phyloP scores from a whole-genome alignment of 2,797 vertebrate genomes.

The Agapornis canus region DNA sequence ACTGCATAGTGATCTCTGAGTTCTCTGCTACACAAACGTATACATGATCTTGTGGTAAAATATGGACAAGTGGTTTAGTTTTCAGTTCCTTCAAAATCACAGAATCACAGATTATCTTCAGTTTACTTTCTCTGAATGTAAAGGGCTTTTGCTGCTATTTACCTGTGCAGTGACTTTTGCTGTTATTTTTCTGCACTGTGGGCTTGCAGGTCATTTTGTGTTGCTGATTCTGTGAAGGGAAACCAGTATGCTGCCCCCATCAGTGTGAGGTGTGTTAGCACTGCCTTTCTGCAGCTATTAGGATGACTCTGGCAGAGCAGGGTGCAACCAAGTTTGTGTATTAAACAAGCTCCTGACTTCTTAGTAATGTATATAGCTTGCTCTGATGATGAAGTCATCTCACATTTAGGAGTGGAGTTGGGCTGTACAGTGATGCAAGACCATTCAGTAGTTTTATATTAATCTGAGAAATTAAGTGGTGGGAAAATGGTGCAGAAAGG shows the following conservation, averaged over 20 bases:
- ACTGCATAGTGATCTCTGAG: not conserved
- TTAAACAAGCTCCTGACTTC: not conserved
- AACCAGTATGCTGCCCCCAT: rapidly evolving
- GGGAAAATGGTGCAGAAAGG: not conserved
- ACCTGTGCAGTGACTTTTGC: not conserved
- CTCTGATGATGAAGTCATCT: not conserved
- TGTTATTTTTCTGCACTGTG: too few relatives aligned
- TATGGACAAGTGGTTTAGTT: not conserved
- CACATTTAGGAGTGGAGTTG: not conserved
- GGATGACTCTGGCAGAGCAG: rapidly evolving
- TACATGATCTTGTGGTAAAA: not conserved
- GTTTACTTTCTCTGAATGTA: not conserved
- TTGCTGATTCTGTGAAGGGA: not conserved
- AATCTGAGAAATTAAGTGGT: not conserved
- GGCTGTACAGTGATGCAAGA: not conserved
- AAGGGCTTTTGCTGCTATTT: not conserved
- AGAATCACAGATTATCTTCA: not conserved
- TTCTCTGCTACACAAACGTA: not conserved
- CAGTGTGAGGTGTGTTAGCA: rapidly evolving
- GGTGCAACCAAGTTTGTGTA: rapidly evolving
- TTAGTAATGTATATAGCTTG: not conserved
- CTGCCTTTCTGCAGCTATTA: rapidly evolving
- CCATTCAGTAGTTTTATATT: not conserved
- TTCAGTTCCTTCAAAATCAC: not conserved
- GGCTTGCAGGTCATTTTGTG: not conserved